These are phyloP conservation scores for Oikopleura vanhoeffeni DNA, from an alignment of 23 tunicate genomes.

Conservation along the genomic window DNA sequence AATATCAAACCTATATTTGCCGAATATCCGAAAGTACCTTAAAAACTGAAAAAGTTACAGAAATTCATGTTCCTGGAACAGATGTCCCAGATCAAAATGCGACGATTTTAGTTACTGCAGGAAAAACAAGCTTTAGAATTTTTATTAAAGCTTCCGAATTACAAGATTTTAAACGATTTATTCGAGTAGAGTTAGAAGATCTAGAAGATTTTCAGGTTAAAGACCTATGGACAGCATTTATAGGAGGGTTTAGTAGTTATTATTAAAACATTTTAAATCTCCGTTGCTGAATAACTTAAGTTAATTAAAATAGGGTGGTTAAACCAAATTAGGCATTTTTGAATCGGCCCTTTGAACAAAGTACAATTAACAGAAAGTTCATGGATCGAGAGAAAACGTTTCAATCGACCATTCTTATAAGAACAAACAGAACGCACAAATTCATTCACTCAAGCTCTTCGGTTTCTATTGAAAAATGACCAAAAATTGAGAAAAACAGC, in stretches of 20 bases:
- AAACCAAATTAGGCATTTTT: no score
- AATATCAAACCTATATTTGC: background rate
- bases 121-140: background rate
- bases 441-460: no score
- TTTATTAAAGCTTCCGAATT: background rate
- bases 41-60: background rate
- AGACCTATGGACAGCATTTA: background rate
- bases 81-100: background rate
- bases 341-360: no score
- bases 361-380: no score
- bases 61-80: background rate
- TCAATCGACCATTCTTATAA: no score
- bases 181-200: background rate
- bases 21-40: background rate
- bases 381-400: no score
- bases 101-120: background rate
- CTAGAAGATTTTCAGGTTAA: background rate
- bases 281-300: no score
- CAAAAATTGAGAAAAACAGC: no score
- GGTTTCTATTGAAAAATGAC: no score
- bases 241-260: background rate
- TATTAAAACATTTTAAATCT: no score
- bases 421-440: no score
- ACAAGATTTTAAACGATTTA: background rate
- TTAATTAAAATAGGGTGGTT: no score